These are phyloP conservation scores for Pelodytes ibericus DNA, from an alignment of 2,797 vertebrate genomes.

Conservation along the genomic window DNA sequence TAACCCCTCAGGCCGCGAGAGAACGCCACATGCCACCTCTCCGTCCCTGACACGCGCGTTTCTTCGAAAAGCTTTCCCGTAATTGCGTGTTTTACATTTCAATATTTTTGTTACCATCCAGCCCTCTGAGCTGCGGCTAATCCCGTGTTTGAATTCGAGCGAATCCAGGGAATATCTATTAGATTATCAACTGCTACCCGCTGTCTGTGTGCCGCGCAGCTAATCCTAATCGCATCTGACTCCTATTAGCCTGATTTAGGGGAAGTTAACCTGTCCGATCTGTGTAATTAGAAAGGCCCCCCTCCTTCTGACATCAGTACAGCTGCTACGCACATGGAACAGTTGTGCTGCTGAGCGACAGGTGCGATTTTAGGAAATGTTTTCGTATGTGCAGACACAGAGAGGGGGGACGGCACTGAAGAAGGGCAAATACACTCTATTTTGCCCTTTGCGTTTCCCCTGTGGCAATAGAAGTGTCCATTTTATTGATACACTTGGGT, in stretches of 20 bases:
- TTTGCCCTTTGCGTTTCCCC: no score
- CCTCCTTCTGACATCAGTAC: slow-evolving; percentile 65
- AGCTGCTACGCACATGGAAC: slow-evolving; percentile 71
- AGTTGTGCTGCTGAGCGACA: slow-evolving; percentile 50
- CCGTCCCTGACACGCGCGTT: background rate
- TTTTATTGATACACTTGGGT: no score
- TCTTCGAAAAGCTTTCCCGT: background rate
- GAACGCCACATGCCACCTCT: background rate
- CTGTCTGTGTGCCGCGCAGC: slow-evolving; percentile 74
- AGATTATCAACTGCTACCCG: slow-evolving; percentile 84
- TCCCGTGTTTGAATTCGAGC: slow-evolving; percentile 45
- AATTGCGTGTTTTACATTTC: slow-evolving; percentile 25
- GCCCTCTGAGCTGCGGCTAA: slow-evolving; percentile 33
- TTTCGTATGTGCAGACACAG: no score
- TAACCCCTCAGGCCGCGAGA: background rate
- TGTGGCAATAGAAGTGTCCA: no score
- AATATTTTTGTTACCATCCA: slow-evolving; percentile 12
- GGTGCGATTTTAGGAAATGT: slow-evolving; percentile 47
- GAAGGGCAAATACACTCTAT: no score
- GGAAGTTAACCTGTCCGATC: slow-evolving; percentile 75
- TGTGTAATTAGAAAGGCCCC: slow-evolving; percentile 62
- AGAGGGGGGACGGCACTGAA: no score
- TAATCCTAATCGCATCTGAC: slow-evolving; percentile 90
- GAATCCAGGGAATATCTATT: slow-evolving; percentile 77
- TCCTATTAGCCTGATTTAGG: slow-evolving; percentile 82